These are phyloP conservation scores for Synodontis membranacea DNA, from an alignment of 2,113 vertebrate species.

Conservation along the genomic window DNA sequence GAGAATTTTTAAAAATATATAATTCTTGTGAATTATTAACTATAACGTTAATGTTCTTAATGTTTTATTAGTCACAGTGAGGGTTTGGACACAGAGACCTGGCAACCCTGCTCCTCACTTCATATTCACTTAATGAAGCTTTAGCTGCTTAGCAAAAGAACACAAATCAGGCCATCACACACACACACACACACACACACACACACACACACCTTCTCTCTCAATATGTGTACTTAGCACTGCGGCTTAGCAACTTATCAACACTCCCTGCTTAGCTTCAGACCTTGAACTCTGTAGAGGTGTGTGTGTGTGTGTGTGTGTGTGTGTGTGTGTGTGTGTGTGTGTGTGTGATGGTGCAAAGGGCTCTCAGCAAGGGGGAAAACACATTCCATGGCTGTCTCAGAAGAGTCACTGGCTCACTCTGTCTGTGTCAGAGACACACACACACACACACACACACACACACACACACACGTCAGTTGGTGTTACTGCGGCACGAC, in stretches of 20 bases:
- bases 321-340: neutral
- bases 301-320: slow-evolving; percentile 9
- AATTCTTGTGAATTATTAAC: neutral
- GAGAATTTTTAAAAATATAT: neutral
- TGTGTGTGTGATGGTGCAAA: slow-evolving; percentile 28
- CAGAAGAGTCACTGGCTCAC: slow-evolving; percentile 34
- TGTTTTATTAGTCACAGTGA: neutral
- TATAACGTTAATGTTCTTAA: neutral
- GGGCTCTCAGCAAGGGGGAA: slow-evolving; percentile 30
- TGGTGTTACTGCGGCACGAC: slow-evolving; percentile 62
- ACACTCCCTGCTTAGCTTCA: neutral
- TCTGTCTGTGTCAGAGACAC: slow-evolving; percentile 37
- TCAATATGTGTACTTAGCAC: neutral
- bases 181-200: slow-evolving; percentile 2
- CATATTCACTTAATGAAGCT: neutral
- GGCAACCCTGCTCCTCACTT: neutral
- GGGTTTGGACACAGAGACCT: neutral
- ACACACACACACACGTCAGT: slow-evolving; percentile 41
- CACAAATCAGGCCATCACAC: neutral
- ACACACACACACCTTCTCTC: neutral
- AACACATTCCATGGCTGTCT: slow-evolving; percentile 52
- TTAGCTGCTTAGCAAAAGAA: slow-evolving; percentile 56
- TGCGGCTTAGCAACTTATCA: neutral
- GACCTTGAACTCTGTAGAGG: slow-evolving; percentile 23
- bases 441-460: slow-evolving; percentile 43